Conservation (phyloP, 2,797 vertebrate species). For the Bufotes viridis region DNA sequence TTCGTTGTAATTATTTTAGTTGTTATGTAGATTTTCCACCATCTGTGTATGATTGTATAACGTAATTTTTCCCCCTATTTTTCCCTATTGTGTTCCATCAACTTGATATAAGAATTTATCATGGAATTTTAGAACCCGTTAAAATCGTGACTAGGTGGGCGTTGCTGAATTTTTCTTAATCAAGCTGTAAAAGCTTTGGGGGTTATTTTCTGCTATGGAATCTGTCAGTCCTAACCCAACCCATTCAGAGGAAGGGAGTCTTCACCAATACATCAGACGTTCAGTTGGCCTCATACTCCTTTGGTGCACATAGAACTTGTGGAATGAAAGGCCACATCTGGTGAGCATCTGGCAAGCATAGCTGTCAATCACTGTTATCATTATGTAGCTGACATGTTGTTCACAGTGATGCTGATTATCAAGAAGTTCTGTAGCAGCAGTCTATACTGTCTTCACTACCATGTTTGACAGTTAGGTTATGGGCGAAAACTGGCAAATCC, state of each 20-base stretch:
- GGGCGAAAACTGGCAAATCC: not conserved
- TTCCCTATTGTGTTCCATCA: not conserved
- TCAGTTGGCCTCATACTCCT: not conserved
- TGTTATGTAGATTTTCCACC: not conserved
- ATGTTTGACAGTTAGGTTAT: not conserved
- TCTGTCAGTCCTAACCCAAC: not conserved
- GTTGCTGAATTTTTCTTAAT: not conserved
- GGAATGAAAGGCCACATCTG: conserved; percentile 48
- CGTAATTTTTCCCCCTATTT: not conserved
- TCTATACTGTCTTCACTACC: not conserved
- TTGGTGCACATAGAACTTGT: conserved; percentile 5
- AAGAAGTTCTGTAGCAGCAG: conserved; percentile 24
- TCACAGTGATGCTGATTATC: not conserved
- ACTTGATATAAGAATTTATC: not conserved
- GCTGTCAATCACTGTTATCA: conserved; percentile 30
- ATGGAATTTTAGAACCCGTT: not conserved
- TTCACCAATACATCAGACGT: not conserved
- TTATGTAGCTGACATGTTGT: not conserved
- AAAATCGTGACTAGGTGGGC: not conserved
- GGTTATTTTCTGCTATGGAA: conserved; percentile 3
- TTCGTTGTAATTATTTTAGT: not conserved
- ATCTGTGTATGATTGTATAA: not conserved
- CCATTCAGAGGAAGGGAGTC: conserved; percentile 3
- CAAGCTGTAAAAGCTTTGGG: not conserved
- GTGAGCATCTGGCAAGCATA: conserved; percentile 16